These are phyloP conservation scores for Diarsia rubi DNA, from an alignment of 2,888 invertebrate species.

Conservation along the genomic window DNA sequence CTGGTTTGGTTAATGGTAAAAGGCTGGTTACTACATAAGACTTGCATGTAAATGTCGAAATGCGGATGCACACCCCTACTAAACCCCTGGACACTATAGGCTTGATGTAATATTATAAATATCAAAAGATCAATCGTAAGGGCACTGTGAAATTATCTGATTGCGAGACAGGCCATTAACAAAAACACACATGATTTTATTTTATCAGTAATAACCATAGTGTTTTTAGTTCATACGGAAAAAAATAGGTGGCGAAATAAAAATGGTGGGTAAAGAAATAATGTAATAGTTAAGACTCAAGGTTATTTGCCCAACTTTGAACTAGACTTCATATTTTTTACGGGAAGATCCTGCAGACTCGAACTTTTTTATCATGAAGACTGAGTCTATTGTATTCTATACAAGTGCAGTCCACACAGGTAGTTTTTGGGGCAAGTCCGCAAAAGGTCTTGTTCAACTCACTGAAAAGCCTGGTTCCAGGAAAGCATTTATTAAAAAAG, in stretches of 20 bases:
- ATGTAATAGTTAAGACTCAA: too few species aligned
- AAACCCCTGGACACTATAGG: not conserved
- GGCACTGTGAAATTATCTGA: not conserved
- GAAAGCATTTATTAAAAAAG: too few species aligned
- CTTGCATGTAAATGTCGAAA: not conserved
- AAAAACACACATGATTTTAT: not conserved
- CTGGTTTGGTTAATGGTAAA: not conserved
- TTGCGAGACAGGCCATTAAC: not conserved
- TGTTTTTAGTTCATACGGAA: not conserved
- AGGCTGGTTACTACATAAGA: not conserved
- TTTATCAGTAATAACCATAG: not conserved
- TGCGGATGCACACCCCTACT: not conserved
- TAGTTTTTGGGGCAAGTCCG: too few species aligned
- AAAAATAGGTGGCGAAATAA: slow-evolving; percentile 10
- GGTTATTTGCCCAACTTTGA: too few species aligned
- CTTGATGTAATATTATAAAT: not conserved
- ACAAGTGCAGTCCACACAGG: too few species aligned
- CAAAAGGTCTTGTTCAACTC: too few species aligned
- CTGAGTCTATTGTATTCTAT: too few species aligned
- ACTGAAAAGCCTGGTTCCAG: too few species aligned
- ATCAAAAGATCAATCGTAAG: not conserved
- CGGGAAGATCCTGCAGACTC: not conserved
- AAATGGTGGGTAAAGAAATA: too few species aligned
- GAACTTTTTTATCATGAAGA: not conserved
- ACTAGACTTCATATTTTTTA: too few species aligned